phyloP scores from a whole-genome alignment of 2,888 invertebrate species.

The Hesperia comma region DNA sequence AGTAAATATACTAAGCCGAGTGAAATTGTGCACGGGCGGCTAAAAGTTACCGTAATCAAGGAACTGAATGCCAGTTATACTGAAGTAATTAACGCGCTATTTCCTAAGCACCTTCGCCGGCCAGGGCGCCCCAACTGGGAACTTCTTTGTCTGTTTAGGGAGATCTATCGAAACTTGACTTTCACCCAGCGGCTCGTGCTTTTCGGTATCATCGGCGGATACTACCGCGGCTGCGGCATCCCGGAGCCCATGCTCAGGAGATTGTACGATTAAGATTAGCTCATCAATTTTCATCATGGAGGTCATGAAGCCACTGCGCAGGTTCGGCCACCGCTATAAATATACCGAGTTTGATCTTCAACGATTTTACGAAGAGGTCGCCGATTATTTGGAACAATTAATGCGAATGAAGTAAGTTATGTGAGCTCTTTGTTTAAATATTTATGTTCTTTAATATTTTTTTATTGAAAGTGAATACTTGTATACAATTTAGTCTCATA shows the following conservation, averaged over 20 bases:
- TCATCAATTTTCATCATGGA: neutral
- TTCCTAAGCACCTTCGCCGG: neutral
- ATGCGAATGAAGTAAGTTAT: slow-evolving; percentile 2
- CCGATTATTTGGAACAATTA: slow-evolving; percentile 8
- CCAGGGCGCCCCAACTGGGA: neutral
- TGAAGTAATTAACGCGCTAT: neutral
- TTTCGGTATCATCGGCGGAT: neutral
- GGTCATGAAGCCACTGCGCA: slow-evolving; percentile 1
- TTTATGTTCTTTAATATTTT: neutral
- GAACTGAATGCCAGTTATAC: neutral
- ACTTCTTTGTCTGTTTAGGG: slow-evolving; percentile 4
- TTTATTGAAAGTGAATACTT: neutral
- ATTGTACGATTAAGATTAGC: neutral
- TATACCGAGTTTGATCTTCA: neutral
- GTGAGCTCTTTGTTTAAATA: neutral
- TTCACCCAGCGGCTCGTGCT: neutral
- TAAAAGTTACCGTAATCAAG: neutral
- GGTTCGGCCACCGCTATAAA: neutral
- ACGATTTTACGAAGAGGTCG: neutral
- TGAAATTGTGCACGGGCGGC: slow-evolving; percentile 9
- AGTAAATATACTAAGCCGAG: neutral
- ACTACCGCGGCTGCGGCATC: neutral
- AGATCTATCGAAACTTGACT: neutral
- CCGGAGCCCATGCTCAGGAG: neutral
- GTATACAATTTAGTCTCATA: too few relatives aligned